These are phyloP conservation scores for Eurystomus glaucurus DNA, from an alignment of 2,797 vertebrate genomes.

Conservation along the genomic window DNA sequence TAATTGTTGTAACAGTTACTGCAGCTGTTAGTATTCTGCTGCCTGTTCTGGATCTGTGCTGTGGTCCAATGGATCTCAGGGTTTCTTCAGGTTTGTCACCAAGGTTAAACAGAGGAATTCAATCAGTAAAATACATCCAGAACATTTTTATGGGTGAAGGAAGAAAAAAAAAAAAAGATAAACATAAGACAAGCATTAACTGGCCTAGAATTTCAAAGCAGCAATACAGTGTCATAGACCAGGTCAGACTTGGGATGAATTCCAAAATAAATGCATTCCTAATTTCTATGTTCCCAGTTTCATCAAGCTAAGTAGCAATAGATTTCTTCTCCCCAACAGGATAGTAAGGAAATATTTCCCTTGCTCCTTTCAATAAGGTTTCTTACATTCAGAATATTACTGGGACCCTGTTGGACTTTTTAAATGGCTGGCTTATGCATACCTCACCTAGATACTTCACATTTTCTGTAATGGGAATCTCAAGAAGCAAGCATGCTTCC, in stretches of 20 bases:
- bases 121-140: neutral
- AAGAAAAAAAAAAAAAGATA: neutral
- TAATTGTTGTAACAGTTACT: neutral
- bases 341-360: neutral
- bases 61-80: slow-evolving; percentile 18
- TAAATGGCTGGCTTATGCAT: neutral
- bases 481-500: neutral
- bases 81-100: slow-evolving; percentile 48
- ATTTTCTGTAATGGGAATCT: neutral
- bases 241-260: slow-evolving; percentile 19
- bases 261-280: neutral
- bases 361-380: neutral
- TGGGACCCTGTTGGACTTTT: neutral
- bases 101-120: slow-evolving; percentile 31
- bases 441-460: neutral
- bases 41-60: slow-evolving; percentile 62
- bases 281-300: slow-evolving; percentile 11
- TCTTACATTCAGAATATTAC: neutral
- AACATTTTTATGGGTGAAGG: neutral
- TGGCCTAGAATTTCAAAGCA: slow-evolving; percentile 44
- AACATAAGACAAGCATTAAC: neutral
- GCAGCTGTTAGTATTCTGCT: slow-evolving; percentile 19
- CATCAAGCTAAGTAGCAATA: neutral
- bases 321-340: neutral
- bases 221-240: neutral